These are phyloP conservation scores for Hedychridium roseum DNA, from an alignment of 2,888 invertebrate genomes.

Conservation along the genomic window DNA sequence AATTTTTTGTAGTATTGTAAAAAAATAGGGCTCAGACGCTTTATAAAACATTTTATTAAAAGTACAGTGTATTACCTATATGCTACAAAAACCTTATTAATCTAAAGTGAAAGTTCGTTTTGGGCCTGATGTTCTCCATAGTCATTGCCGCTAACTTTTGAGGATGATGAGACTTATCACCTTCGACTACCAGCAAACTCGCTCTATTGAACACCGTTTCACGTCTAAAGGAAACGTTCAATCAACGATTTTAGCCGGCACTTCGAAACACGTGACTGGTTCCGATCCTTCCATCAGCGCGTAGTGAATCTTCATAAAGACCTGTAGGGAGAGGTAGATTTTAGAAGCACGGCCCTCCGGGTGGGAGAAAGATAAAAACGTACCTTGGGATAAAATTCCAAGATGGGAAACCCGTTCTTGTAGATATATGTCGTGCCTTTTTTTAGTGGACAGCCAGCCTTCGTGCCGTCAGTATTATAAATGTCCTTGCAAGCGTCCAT, in stretches of 20 bases:
- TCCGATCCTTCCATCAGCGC: constrained; percentile 64
- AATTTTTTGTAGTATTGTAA: too few species aligned
- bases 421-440: constrained; percentile 75
- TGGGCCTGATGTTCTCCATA: too few species aligned
- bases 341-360: too few species aligned
- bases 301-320: constrained; percentile 73
- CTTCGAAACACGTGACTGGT: constrained; percentile 73
- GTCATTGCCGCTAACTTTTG: too few species aligned
- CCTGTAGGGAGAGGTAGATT: constrained; percentile 61
- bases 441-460: constrained; percentile 74
- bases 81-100: too few species aligned
- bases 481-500: constrained; percentile 73
- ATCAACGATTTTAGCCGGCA: constrained; percentile 69
- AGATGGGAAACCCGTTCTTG: constrained; percentile 70
- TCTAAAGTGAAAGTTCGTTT: too few species aligned
- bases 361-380: constrained; percentile 35
- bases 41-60: too few species aligned
- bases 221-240: constrained; percentile 9
- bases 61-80: too few species aligned
- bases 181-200: too few species aligned
- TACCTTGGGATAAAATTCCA: constrained; percentile 69
- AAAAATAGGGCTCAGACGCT: too few species aligned
- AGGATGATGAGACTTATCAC: too few species aligned
- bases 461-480: constrained; percentile 68
- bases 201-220: background rate